These are phyloP conservation scores for Pantherophis alleghaniensis DNA, from an alignment of 2,797 vertebrate species.

Conservation along the genomic window DNA sequence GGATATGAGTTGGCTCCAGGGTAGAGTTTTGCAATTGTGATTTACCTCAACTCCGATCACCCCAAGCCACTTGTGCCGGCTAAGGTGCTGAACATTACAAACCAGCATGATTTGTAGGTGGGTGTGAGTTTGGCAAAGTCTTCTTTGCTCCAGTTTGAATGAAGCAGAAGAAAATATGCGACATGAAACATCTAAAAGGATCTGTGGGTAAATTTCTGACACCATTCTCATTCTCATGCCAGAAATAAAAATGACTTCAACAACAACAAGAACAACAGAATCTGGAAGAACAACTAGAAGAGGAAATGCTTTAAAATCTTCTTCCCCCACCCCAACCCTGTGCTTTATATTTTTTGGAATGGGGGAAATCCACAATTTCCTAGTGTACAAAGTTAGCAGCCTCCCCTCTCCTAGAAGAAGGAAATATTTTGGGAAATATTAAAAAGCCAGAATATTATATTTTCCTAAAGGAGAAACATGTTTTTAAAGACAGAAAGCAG, in stretches of 20 bases:
- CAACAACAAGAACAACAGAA: no score
- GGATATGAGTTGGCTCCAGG: no score
- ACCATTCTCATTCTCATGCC: not conserved
- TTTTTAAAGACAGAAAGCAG: no score
- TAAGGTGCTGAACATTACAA: not conserved
- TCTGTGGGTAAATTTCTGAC: not conserved
- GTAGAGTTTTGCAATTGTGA: no score
- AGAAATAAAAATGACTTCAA: not conserved
- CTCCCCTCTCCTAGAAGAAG: no score
- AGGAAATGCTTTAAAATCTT: not conserved
- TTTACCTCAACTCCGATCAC: no score
- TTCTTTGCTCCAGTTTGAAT: not conserved
- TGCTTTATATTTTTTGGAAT: not conserved
- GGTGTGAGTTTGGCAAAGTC: not conserved
- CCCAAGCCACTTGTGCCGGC: no score
- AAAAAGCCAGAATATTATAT: no score
- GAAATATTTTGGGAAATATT: no score
- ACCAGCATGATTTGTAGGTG: not conserved
- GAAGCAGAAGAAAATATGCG: not conserved
- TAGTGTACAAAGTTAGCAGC: not conserved
- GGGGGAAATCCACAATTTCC: not conserved
- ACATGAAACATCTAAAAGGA: not conserved
- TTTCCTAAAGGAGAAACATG: no score
- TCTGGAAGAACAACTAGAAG: not conserved
- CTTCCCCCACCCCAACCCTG: no score